Base-by-base conservation (phyloP, 2,113 vertebrate genomes). In the Alectura lathami region DNA sequence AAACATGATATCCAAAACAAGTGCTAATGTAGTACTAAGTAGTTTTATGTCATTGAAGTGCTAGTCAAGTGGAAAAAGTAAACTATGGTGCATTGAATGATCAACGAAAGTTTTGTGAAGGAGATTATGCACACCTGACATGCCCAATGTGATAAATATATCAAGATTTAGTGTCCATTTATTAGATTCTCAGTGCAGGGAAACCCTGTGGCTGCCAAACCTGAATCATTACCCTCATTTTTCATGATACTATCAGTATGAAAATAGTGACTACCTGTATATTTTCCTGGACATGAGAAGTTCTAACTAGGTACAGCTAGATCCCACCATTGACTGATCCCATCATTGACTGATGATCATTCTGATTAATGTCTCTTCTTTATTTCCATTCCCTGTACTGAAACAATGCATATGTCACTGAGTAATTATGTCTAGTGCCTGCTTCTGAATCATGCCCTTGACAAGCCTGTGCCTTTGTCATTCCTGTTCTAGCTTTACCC, bases 91-190 rank as follows among this genome's bases (percentile, higher is more conserved):
- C 38, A 66, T n/a, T 70, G 86, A 95, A 95, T 89, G 84, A 96
- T 94, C 80, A 95, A 96, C 86, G 72, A 97, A 98, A 97, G 86
- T 97, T 97, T 94, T 93, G 73, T 96, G 53, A 93, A 91, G 67
- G 86, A 94, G 91, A 96, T 96, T 97, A 96, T 97, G 63, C 64
- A 94, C 85, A 94, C 79, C 67, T 96, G 97, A 98, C 96, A 97
- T 90, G 78, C 94, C 76, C 94, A 96, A 86, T 97, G 93, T 97
- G 97, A 96, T 97, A 98, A 94, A 95, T 97, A 97, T 96, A 98
- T 98, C 94, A 98, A 98, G 98, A 98, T 98, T 98, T 97, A 98
- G 93, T 97, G 96, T 96, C 95, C 90, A 66, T 98, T 97, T 98
- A 97, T 98, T 98, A 97, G 97, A 97, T 98, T 97, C 96, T 96